These are phyloP conservation scores for Bufo bufo DNA, from an alignment of 2,113 vertebrate species.

Conservation along the genomic window DNA sequence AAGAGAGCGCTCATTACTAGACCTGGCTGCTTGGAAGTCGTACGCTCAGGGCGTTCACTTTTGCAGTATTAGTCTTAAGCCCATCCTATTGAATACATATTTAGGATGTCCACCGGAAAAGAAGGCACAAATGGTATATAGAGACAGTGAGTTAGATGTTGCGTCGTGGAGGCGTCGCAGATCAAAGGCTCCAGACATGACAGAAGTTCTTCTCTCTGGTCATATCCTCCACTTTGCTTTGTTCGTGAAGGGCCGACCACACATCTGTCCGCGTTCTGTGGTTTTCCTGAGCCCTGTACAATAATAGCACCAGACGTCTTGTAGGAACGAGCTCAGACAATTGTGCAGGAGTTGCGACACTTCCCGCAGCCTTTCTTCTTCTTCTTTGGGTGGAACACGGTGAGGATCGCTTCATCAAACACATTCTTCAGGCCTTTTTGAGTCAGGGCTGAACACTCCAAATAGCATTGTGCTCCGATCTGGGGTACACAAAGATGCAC, in stretches of 20 bases:
- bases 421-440: constrained; percentile 89
- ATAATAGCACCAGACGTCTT: constrained; percentile 3
- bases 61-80: not conserved
- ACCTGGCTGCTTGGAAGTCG: not conserved
- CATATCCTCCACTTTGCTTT: constrained; percentile 60
- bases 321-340: constrained; percentile 71
- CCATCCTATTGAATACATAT: not conserved
- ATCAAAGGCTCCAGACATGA: not conserved
- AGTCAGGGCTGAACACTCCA: constrained; percentile 87
- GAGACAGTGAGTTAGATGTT: constrained; percentile 60
- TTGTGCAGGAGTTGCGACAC: constrained; percentile 75
- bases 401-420: constrained; percentile 88
- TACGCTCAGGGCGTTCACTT: not conserved
- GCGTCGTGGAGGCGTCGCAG: constrained; percentile 63
- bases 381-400: constrained; percentile 87
- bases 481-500: constrained; percentile 58
- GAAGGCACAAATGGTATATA: constrained; percentile 49
- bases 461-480: constrained; percentile 88
- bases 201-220: constrained; percentile 61
- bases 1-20: not conserved
- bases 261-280: constrained; percentile 16
- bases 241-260: constrained; percentile 32
- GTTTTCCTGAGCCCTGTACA: constrained; percentile 53
- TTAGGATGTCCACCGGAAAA: constrained; percentile 23
- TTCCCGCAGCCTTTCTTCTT: constrained; percentile 73